A percentile compares a stretch with the other conserved stretches of the same genome.
phyloP scores from a whole-genome alignment of 2,113 vertebrate species.

The Xiphorhynchus elegans region DNA sequence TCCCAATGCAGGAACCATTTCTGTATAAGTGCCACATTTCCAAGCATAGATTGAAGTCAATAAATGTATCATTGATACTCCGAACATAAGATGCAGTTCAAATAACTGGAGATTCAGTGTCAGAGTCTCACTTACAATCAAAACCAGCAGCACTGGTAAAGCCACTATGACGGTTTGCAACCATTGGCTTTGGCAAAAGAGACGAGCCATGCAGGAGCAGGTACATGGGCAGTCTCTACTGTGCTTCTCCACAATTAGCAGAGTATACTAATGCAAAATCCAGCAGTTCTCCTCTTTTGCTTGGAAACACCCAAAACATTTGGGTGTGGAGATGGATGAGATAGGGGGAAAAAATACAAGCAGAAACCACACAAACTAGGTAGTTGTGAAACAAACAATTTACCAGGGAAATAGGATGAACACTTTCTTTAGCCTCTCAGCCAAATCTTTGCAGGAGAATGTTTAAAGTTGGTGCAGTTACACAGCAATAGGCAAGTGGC shows the following conservation, averaged over 20 bases:
- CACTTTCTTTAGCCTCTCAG: not conserved
- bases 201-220: not conserved
- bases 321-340: not conserved
- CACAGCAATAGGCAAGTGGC: not conserved
- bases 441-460: not conserved
- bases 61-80: not conserved
- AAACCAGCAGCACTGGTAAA: not conserved
- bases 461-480: not conserved
- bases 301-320: not conserved
- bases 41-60: not conserved
- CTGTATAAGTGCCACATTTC: not conserved
- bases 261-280: not conserved
- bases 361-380: not conserved
- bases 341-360: not conserved
- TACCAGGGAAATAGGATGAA: not conserved
- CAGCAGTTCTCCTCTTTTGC: not conserved
- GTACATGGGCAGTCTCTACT: not conserved
- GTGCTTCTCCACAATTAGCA: conserved; percentile 4
- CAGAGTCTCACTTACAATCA: not conserved
- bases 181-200: not conserved
- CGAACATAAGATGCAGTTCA: not conserved
- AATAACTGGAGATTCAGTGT: not conserved
- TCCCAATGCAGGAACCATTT: not conserved
- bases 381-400: not conserved
- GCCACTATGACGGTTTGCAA: not conserved